phyloP scores from a whole-genome alignment of 2,797 vertebrate genomes.

The Periparus ater region DNA sequence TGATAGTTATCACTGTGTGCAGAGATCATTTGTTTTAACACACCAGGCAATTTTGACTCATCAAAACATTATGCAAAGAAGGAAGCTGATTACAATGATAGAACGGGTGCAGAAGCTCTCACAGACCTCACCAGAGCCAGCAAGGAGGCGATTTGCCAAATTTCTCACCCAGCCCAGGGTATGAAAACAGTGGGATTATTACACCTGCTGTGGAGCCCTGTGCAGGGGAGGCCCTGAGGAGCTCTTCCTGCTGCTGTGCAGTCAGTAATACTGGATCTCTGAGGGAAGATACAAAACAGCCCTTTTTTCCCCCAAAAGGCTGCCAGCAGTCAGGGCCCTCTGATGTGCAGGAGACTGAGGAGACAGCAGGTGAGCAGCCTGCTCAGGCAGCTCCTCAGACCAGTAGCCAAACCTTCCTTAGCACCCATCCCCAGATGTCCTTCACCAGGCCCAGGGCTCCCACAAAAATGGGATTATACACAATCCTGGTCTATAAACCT shows the following conservation, averaged over 20 bases:
- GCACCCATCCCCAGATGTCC: background rate
- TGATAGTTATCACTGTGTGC: background rate
- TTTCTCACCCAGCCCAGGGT: background rate
- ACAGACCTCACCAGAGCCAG: background rate
- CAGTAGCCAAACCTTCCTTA: background rate
- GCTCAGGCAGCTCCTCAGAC: too few species aligned
- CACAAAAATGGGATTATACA: background rate
- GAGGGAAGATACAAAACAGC: fast-evolving
- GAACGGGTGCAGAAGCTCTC: background rate
- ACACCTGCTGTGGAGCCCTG: background rate
- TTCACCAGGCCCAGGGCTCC: background rate
- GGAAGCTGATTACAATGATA: background rate
- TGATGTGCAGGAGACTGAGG: background rate
- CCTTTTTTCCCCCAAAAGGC: background rate
- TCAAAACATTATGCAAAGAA: background rate
- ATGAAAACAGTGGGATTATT: background rate
- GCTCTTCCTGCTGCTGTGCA: background rate
- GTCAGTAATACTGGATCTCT: background rate
- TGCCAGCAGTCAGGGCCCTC: background rate
- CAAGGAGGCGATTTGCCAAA: background rate
- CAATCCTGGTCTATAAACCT: background rate
- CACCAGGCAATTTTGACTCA: background rate
- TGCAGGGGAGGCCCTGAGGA: background rate
- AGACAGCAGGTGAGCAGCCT: background rate
- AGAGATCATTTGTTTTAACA: background rate